Evolutionary conservation across 2,888 invertebrate genomes (phyloP).

Genomic region (Poecilobothrus nobilitatus): DNA sequence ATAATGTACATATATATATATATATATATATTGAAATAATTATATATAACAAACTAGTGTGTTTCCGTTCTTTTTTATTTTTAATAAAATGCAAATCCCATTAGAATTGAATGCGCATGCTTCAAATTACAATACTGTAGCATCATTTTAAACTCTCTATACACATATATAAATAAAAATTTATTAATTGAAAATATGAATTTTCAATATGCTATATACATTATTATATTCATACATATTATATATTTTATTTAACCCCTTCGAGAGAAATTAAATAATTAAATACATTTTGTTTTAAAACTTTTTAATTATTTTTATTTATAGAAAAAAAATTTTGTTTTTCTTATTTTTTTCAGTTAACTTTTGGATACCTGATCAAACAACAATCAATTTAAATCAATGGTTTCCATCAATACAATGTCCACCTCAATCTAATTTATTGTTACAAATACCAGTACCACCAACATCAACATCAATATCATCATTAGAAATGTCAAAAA

Average conservation of each 20-base stretch:
- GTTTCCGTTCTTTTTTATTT: too few species aligned
- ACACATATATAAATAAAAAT: background rate
- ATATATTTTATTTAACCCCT: background rate
- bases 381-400: background rate
- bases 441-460: background rate
- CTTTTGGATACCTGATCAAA: background rate
- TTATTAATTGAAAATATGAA: slow-evolving; percentile 3
- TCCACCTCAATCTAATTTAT: background rate
- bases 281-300: background rate
- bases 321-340: background rate
- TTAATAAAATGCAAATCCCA: background rate
- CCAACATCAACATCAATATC: background rate
- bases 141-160: too few species aligned
- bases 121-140: background rate
- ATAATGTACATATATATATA: background rate
- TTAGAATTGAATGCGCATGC: background rate
- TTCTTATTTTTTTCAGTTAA: background rate
- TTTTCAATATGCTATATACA: background rate
- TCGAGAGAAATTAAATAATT: background rate
- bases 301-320: background rate
- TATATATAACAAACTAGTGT: too few species aligned
- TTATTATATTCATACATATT: background rate
- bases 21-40: background rate
- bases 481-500: background rate
- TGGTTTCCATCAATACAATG: background rate